Evolutionary conservation across 2,888 invertebrate species (phyloP), one percentile per base, ranked within the genome.

Genomic region (Brenthis daphne): DNA sequence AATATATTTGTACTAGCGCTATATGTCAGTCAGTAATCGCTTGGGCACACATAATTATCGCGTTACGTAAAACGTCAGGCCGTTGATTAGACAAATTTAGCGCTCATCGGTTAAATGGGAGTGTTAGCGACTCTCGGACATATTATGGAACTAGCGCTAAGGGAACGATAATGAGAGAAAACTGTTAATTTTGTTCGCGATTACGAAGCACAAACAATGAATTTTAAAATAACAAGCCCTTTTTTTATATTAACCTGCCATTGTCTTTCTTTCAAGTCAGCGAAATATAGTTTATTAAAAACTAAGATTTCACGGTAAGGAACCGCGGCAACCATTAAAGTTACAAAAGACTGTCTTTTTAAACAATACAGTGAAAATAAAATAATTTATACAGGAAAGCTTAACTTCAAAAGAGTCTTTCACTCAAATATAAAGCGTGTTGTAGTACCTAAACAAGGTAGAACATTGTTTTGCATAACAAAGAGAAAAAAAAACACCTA

Each of bases 401-500:
- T 92, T 90, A 91, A 92, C 91, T 92, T 92, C 91, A 92, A 92
- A 91, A 92, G 92, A 92, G 89, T 89, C 88, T 91, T 91, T 91
- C 89, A 90, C 90, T 92, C 90, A 92, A 92, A 92, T 92, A 91
- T 92, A 92, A 92, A 91, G 92, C 91, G 90, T 91, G 92, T 89
- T 89, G 87, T 91, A 89, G 90, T 90, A 91, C 90, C 90, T 90
- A 91, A 92, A 90, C 92, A 92, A 92, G 92, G 92, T 92, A 90
- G 92, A 92, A 91, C 91, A 92, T 87, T 92, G 91, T 92, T 92
- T 92, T 91, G 91, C 92, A 92, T 92, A 91, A 92, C 92, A 92
- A 92, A 92, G 90, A 73, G 88, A 78, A 86, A 89, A 91, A 24
- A 92, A 91, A 92, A 90, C 90, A 90, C 90, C 90, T 88, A 89